phyloP scores from a whole-genome alignment of 2,888 invertebrate species.

The Tenthredo distinguenda region DNA sequence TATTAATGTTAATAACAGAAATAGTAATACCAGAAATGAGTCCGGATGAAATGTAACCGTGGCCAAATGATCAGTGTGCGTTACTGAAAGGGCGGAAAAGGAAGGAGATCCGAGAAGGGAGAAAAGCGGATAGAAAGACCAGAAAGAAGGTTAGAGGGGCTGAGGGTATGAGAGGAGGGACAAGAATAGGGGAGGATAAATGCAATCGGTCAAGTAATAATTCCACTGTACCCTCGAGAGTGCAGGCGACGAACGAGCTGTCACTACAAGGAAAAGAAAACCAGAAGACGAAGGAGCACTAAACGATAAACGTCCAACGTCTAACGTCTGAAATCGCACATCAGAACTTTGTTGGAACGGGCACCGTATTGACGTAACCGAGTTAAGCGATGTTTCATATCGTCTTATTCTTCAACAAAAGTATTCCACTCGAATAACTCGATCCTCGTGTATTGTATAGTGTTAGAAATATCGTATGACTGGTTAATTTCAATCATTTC shows the following conservation, averaged over 20 bases:
- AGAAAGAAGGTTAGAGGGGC: slow-evolving; percentile 53
- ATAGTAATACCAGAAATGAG: background rate
- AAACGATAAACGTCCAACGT: slow-evolving; percentile 25
- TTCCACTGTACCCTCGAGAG: slow-evolving; percentile 40
- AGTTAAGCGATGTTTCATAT: slow-evolving; percentile 22
- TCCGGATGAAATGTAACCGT: slow-evolving; percentile 22
- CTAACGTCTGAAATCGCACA: slow-evolving; percentile 31
- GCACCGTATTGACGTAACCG: slow-evolving; percentile 24
- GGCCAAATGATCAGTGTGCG: slow-evolving; percentile 25
- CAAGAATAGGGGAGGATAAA: slow-evolving; percentile 44
- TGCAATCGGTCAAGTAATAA: slow-evolving; percentile 51
- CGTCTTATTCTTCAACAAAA: background rate
- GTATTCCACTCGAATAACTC: background rate
- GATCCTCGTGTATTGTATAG: background rate
- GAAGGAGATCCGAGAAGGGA: background rate
- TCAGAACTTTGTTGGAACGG: slow-evolving; percentile 22
- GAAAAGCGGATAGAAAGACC: slow-evolving; percentile 53
- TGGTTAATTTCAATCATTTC: background rate
- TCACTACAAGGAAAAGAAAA: slow-evolving; percentile 23
- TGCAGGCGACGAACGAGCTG: slow-evolving; percentile 40
- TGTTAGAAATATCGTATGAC: background rate
- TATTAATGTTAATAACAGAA: background rate
- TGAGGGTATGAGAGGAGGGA: slow-evolving; percentile 52
- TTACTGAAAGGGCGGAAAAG: slow-evolving; percentile 10
- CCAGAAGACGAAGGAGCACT: background rate